Evolutionary conservation across 2,797 vertebrate species (phyloP).

Genomic region (Uromys caudimaculatus): DNA sequence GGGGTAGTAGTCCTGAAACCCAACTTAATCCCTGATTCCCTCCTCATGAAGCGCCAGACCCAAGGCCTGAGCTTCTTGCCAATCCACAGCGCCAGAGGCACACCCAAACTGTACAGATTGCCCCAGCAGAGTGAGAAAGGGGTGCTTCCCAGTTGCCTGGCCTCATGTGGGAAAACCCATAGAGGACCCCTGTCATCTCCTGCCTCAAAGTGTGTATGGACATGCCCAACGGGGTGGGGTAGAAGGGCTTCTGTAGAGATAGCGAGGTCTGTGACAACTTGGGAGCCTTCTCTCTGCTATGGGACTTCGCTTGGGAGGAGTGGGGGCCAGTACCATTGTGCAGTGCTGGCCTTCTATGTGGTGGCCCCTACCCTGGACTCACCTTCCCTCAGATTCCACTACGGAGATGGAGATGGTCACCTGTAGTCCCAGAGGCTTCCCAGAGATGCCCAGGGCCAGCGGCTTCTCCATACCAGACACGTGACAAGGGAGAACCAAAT

Average conservation of each 20-base stretch:
- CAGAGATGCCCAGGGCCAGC: conserved; percentile 90
- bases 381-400: conserved; percentile 71
- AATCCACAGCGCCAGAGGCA: accelerated
- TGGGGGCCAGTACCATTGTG: accelerated
- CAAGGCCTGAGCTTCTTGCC: neutral
- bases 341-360: accelerated
- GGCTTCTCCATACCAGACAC: conserved; percentile 92
- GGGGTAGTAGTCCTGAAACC: neutral
- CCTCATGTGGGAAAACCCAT: neutral
- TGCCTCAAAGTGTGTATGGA: neutral
- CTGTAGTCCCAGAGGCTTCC: conserved; percentile 88
- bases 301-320: neutral
- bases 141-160: neutral
- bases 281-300: neutral
- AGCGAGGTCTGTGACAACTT: neutral
- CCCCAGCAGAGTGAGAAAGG: neutral
- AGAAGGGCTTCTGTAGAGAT: no score
- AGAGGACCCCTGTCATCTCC: neutral
- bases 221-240: neutral
- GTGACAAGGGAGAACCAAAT: conserved; percentile 90
- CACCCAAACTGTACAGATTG: neutral
- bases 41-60: neutral
- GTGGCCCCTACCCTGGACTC: neutral
- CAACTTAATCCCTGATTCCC: neutral
- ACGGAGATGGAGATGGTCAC: conserved; percentile 88